Conservation (phyloP, 1,140 invertebrate species). For the Diorhabda sublineata region DNA sequence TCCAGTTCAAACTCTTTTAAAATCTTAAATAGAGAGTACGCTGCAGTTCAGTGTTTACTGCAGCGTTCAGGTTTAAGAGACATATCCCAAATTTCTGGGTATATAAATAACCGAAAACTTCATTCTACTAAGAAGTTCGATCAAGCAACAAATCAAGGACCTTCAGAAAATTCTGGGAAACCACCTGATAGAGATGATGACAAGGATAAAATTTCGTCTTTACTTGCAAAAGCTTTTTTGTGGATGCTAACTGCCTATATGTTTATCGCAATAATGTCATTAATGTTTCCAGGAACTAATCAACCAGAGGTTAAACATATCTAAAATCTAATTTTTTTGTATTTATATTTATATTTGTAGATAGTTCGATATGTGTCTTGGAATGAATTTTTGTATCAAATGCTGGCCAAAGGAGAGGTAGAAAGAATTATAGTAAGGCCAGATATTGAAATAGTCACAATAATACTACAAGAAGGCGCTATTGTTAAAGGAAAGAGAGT, state of each 20-base stretch:
- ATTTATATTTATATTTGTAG: constrained; percentile 39
- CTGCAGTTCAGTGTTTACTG: constrained; percentile 45
- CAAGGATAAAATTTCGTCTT: constrained; percentile 61
- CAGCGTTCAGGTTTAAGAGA: constrained; percentile 45
- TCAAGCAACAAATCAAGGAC: constrained; percentile 24
- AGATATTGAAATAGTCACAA: constrained; percentile 76
- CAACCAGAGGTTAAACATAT: constrained; percentile 61
- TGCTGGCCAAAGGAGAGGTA: constrained; percentile 90
- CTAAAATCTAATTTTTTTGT: constrained; percentile 1
- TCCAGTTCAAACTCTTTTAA: constrained; percentile 16
- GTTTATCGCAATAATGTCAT: constrained; percentile 64
- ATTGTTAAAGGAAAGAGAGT: constrained; percentile 78
- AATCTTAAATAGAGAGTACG: constrained; percentile 49
- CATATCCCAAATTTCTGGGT: constrained; percentile 40
- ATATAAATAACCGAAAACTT: constrained; percentile 31
- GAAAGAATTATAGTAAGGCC: constrained; percentile 81
- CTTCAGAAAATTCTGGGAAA: constrained; percentile 38
- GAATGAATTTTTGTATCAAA: constrained; percentile 93
- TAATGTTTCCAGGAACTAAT: constrained; percentile 66
- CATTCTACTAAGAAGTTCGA: constrained; percentile 33
- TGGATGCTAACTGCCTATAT: constrained; percentile 74
- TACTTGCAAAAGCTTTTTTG: constrained; percentile 67
- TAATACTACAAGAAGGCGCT: constrained; percentile 80
- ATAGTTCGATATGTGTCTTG: constrained; percentile 74
- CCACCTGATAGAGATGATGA: constrained; percentile 51